A percentile compares a stretch with the other conserved stretches of the same genome.
These are phyloP conservation scores for Dolomedes plantarius DNA, from an alignment of 2,888 invertebrate species.

Conservation along the genomic window DNA sequence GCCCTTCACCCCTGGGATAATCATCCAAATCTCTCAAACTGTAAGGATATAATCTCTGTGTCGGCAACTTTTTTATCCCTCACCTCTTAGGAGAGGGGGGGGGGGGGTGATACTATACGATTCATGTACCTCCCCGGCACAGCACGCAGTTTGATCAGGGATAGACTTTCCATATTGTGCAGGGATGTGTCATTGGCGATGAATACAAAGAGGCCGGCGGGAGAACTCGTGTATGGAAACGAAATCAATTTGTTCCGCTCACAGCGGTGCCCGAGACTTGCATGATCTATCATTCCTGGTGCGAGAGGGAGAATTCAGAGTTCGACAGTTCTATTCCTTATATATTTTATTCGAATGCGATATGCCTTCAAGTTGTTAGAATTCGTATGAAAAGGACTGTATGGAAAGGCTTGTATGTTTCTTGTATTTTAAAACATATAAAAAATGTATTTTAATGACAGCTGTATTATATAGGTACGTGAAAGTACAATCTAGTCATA, in stretches of 20 bases:
- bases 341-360: too few relatives aligned
- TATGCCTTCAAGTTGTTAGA: too few relatives aligned
- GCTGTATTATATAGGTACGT: too few relatives aligned
- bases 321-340: neutral
- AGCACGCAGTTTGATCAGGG: neutral
- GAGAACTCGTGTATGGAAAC: constrained; percentile 5
- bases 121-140: neutral
- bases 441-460: too few relatives aligned
- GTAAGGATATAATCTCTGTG: neutral
- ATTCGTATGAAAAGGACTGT: too few relatives aligned
- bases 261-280: neutral
- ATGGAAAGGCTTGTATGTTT: too few relatives aligned
- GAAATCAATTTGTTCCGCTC: neutral
- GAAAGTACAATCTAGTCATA: too few relatives aligned
- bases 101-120: too few relatives aligned
- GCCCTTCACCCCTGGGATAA: neutral
- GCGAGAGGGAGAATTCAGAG: neutral
- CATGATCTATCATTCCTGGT: neutral
- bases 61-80: neutral
- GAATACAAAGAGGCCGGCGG: neutral
- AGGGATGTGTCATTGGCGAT: neutral
- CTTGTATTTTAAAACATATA: too few relatives aligned
- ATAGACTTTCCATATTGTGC: constrained; percentile 1
- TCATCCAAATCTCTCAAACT: neutral
- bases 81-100: too few relatives aligned